These are phyloP conservation scores for Chlorocebus sabaeus DNA, from an alignment of 2,113 vertebrate species.

Conservation along the genomic window DNA sequence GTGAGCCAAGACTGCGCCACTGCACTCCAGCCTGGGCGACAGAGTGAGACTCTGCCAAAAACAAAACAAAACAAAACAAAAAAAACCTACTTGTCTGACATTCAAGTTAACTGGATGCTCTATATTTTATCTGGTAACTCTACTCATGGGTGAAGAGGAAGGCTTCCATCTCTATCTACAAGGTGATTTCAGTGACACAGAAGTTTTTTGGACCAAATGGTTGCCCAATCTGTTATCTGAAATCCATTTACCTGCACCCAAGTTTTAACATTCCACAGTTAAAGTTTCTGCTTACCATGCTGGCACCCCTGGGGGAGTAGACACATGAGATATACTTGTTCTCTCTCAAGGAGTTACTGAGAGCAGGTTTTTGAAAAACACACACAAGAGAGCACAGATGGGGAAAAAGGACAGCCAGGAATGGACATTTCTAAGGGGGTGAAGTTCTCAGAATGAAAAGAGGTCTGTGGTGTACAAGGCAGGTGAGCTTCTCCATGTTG, in stretches of 20 bases:
- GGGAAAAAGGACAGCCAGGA: not conserved
- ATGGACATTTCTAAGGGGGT: not conserved
- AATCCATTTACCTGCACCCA: not conserved
- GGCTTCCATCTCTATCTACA: not conserved
- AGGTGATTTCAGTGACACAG: not conserved
- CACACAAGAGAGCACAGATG: not conserved
- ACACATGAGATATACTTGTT: not conserved
- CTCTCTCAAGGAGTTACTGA: not conserved
- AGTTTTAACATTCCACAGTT: not conserved
- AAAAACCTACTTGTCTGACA: not conserved
- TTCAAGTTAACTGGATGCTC: not conserved
- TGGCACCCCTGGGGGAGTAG: not conserved
- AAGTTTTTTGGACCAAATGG: not conserved
- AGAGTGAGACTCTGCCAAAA: too few relatives aligned
- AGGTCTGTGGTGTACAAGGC: not conserved
- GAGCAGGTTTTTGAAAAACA: not conserved
- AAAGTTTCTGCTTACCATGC: not conserved
- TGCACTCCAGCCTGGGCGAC: too few relatives aligned
- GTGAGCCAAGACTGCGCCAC: too few relatives aligned
- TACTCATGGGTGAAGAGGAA: not conserved
- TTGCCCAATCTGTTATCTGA: not conserved
- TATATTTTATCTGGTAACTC: not conserved
- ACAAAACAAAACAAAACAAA: not conserved
- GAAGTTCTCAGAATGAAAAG: not conserved
- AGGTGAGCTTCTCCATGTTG: not conserved